These are phyloP conservation scores for Cantharis lateralis DNA, from an alignment of 2,888 invertebrate genomes.

Conservation along the genomic window DNA sequence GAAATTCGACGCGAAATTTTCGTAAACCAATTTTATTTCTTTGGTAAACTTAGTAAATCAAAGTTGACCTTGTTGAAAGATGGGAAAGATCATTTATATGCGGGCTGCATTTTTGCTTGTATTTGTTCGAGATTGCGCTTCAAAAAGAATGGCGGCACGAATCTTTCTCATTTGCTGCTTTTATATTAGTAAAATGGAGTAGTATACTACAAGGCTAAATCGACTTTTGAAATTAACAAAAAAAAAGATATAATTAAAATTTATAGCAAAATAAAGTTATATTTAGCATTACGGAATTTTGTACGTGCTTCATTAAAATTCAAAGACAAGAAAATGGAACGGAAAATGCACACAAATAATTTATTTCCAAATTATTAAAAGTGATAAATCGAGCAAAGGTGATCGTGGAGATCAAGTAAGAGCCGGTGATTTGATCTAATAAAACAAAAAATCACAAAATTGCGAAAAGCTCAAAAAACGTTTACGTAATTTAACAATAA, in stretches of 20 bases:
- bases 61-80: constrained; percentile 34
- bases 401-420: not conserved
- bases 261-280: constrained; percentile 17
- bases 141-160: constrained; percentile 21
- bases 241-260: constrained; percentile 25
- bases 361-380: not conserved
- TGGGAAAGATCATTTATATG: constrained; percentile 36
- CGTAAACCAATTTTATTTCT: constrained; percentile 34
- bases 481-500: not conserved
- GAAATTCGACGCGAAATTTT: constrained; percentile 29
- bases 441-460: not conserved
- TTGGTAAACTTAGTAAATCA: constrained; percentile 34
- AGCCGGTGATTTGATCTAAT: not conserved
- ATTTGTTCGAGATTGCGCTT: constrained; percentile 33
- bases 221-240: constrained; percentile 22
- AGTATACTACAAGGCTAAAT: not conserved
- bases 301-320: not conserved
- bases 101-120: constrained; percentile 36
- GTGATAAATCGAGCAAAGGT: not conserved
- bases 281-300: constrained; percentile 17
- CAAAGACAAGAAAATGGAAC: not conserved
- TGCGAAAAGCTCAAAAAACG: not conserved
- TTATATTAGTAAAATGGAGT: not conserved
- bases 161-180: constrained; percentile 13
- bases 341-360: not conserved